Percentiles rank a stretch among this genome's conserved stretches.
phyloP scores from a whole-genome alignment of 2,888 invertebrate genomes.

The Eupithecia vulgata region DNA sequence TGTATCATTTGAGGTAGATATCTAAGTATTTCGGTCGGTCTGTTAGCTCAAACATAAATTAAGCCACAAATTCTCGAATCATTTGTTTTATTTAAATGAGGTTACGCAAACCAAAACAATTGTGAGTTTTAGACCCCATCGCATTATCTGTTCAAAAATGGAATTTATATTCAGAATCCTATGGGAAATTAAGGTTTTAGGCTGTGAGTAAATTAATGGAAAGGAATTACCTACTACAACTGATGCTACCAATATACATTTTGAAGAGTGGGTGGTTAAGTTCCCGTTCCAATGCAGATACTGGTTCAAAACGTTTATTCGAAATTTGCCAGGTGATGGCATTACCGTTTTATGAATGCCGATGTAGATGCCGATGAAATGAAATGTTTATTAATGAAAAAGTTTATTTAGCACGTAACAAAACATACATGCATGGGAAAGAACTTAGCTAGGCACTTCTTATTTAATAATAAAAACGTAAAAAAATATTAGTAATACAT shows the following conservation, averaged over 20 bases:
- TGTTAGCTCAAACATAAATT: conserved; percentile 15
- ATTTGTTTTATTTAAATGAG: conserved; percentile 28
- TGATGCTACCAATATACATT: conserved; percentile 38
- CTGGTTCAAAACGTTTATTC: conserved; percentile 48
- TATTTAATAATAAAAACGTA: no score
- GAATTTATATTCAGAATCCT: conserved; percentile 46
- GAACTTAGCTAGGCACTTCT: no score
- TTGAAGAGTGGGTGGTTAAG: conserved; percentile 46
- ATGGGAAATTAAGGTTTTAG: conserved; percentile 47
- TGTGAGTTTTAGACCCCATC: conserved; percentile 37
- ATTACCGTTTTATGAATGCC: conserved; percentile 27
- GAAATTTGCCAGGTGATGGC: conserved; percentile 40
- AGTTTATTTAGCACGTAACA: no score
- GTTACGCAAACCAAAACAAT: conserved; percentile 31
- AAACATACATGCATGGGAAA: no score
- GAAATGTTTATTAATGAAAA: no score
- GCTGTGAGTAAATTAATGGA: conserved; percentile 45
- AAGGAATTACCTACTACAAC: conserved; percentile 46
- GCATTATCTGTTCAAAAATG: conserved; percentile 47
- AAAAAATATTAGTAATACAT: no score
- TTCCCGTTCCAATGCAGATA: conserved; percentile 48
- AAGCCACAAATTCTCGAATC: conserved; percentile 18
- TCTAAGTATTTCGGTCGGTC: neutral
- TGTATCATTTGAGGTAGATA: neutral
- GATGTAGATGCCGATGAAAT: conserved; percentile 12